These are phyloP conservation scores for Eudasyphora cyanicolor DNA, from an alignment of 2,888 invertebrate genomes.

Conservation along the genomic window DNA sequence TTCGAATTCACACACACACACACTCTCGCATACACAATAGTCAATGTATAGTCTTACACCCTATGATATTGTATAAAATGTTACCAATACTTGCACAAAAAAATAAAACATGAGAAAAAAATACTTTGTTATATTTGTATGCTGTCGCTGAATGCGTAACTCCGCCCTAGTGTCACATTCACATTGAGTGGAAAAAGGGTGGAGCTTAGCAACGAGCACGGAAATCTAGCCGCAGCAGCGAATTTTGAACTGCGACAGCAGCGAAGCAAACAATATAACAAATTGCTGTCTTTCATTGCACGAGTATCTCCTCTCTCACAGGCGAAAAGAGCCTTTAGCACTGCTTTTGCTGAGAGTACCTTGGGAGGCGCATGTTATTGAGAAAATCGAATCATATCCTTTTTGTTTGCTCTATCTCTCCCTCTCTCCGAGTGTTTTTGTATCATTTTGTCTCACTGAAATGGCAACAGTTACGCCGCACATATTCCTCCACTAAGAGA, in stretches of 20 bases:
- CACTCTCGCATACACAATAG: background rate
- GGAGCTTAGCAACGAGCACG: slow-evolving; percentile 6
- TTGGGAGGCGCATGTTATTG: slow-evolving; percentile 37
- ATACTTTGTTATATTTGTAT: slow-evolving; percentile 10
- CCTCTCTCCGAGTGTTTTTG: slow-evolving; percentile 13
- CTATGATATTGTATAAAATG: slow-evolving; percentile 46
- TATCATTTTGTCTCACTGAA: slow-evolving; percentile 43
- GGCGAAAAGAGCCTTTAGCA: background rate
- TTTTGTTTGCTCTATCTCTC: background rate
- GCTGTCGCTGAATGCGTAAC: background rate
- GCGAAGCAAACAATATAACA: slow-evolving; percentile 29
- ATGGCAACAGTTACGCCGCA: slow-evolving; percentile 50
- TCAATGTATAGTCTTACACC: no score
- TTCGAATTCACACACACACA: slow-evolving; percentile 1
- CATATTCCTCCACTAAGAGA: background rate
- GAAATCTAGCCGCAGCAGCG: background rate
- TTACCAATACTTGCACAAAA: slow-evolving; percentile 44
- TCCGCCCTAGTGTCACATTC: slow-evolving; percentile 25
- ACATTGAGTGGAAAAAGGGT: background rate
- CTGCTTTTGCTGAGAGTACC: background rate
- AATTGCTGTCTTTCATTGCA: slow-evolving; percentile 45
- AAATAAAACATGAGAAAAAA: background rate
- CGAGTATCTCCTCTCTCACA: background rate
- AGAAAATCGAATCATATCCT: background rate
- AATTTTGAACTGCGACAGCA: background rate